phyloP scores from a whole-genome alignment of 92 coral and sea anemone species.

The Diadumene lineata region DNA sequence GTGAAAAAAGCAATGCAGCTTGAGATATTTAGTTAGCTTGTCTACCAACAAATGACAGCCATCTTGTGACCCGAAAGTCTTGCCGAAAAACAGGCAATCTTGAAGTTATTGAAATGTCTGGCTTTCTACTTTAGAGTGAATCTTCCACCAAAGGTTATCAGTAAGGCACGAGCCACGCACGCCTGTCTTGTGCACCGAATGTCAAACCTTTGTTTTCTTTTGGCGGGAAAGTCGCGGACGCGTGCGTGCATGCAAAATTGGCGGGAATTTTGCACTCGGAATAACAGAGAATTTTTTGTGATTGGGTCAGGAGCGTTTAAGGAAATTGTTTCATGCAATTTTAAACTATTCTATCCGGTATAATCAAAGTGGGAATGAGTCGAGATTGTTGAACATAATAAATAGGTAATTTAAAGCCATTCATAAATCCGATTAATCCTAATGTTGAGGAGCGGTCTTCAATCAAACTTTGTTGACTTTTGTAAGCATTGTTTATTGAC shows the following conservation, averaged over 20 bases:
- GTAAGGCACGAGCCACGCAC: slow-evolving; percentile 46
- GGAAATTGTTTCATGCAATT: slow-evolving; percentile 1
- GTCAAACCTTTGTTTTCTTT: slow-evolving; percentile 20
- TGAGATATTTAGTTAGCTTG: slow-evolving; percentile 22
- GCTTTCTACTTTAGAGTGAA: slow-evolving; percentile 16
- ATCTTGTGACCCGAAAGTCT: slow-evolving; percentile 38
- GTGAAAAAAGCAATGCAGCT: slow-evolving; percentile 6
- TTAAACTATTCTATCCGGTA: slow-evolving; percentile 10
- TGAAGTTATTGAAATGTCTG: slow-evolving; percentile 28
- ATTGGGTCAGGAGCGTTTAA: slow-evolving; percentile 16
- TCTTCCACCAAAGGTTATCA: slow-evolving; percentile 31
- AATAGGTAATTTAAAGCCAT: background rate
- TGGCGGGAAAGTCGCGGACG: slow-evolving; percentile 40
- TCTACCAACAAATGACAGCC: slow-evolving; percentile 28
- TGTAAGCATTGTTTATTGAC: background rate
- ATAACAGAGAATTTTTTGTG: background rate
- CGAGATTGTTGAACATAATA: background rate
- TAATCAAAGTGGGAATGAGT: background rate
- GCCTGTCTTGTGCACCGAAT: slow-evolving; percentile 35
- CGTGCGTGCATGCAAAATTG: slow-evolving; percentile 26
- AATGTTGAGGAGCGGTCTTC: background rate
- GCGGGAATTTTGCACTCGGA: slow-evolving; percentile 17
- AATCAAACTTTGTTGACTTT: slow-evolving; percentile 4
- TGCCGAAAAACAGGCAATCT: slow-evolving; percentile 19
- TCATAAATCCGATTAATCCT: background rate